Evolutionary conservation across 2,888 invertebrate genomes (phyloP).

Genomic region (Sphecodes monilicornis): DNA sequence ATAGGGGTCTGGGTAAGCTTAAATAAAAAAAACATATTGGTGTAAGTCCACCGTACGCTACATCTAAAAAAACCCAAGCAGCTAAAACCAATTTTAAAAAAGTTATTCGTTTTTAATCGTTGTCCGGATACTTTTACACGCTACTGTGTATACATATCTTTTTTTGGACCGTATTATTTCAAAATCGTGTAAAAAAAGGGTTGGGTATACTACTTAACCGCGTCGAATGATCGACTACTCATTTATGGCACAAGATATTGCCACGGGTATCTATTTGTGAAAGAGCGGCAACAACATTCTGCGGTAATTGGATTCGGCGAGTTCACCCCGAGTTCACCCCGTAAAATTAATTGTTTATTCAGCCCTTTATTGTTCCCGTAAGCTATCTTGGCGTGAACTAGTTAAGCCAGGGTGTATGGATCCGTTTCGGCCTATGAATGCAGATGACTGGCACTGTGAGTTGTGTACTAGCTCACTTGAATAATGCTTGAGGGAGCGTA

Average conservation of each 20-base stretch:
- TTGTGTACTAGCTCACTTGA: slow-evolving; percentile 19
- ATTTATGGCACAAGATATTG: not conserved
- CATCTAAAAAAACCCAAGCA: too few relatives aligned
- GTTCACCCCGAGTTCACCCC: slow-evolving; percentile 14
- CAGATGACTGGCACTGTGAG: slow-evolving; percentile 29
- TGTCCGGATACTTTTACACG: too few relatives aligned
- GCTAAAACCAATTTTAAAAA: too few relatives aligned
- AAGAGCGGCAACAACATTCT: not conserved
- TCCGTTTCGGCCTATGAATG: slow-evolving; percentile 29
- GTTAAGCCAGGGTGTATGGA: slow-evolving; percentile 11
- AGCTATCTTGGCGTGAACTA: slow-evolving; percentile 37
- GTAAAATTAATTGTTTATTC: slow-evolving; percentile 67
- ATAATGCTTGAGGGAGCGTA: slow-evolving; percentile 41
- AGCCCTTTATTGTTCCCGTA: slow-evolving; percentile 58
- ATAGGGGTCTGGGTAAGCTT: too few relatives aligned
- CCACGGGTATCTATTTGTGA: not conserved
- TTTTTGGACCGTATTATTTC: too few relatives aligned
- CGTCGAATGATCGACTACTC: not conserved
- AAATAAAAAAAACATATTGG: too few relatives aligned
- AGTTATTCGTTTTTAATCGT: too few relatives aligned
- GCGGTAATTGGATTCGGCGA: not conserved
- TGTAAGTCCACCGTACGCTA: too few relatives aligned
- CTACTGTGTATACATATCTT: too few relatives aligned
- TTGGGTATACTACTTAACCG: not conserved
- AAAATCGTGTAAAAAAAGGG: too few relatives aligned